Base-by-base conservation (phyloP, 2,113 vertebrate genomes). In the Mirza zaza region DNA sequence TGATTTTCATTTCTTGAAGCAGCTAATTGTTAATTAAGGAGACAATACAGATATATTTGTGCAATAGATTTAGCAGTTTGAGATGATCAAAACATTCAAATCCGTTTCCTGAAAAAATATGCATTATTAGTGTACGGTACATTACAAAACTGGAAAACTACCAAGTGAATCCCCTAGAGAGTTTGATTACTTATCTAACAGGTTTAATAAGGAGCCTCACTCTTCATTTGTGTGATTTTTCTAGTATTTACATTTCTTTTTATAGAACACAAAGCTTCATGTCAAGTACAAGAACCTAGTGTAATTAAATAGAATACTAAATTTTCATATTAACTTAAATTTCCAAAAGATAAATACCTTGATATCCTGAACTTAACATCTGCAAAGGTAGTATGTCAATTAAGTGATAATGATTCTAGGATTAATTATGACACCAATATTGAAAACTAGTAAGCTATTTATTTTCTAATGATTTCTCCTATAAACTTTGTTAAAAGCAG, bases 1-100 rank as follows among this genome's bases (percentile, higher is more conserved):
- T 70, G n/a, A 92, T 67, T 89, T 71, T 94, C 14, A 76, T 85
- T 77, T 94, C 48, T 96, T 81, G 34, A 76, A 45, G 39, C 42
- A 89, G 59, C 73, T 92, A 50, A 65, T 71, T 82, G 36, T 84
- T 96, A 85, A 88, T 6, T 80, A 94, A 86, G n/a, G 34, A 86
- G 79, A 82, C 8, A 87, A 1, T 93, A 29, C 29, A 45, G 6
- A 68, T 50, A 1, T 86, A 50, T 94, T 93, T 32, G 12, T 89
- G 61, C 8, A 93, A 42, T 48, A 85, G 8, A 3, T 77, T 95
- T 57, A 94, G 34, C 3, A 42, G 25, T 79, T 80, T 96, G 63
- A 95, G n/a, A 52, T 89, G n/a, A 39, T 86, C 59, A 94, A n/a
- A 95, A 86, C 12, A 87, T 68, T 55, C 39, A 76, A 65, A 45